Conservation (phyloP, 2,113 vertebrate species). For the Meriones unguiculatus region DNA sequence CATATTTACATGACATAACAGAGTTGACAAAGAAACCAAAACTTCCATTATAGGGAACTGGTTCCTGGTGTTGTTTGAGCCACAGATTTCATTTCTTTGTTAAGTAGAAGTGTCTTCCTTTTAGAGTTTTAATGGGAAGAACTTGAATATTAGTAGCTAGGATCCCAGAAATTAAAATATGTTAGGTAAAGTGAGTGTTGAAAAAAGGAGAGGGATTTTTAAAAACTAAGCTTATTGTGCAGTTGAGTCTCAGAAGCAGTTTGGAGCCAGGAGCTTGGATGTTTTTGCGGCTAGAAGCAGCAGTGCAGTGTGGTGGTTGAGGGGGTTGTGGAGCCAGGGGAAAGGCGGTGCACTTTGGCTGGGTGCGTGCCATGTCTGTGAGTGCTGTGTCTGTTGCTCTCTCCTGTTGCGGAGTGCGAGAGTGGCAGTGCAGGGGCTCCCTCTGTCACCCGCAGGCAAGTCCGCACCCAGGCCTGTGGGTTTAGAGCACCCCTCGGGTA, state of each 20-base stretch:
- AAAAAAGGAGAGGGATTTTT: background rate
- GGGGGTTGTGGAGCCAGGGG: background rate
- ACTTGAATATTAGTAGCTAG: background rate
- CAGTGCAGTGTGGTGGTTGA: background rate
- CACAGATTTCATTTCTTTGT: background rate
- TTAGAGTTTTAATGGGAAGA: background rate
- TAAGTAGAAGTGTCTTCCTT: background rate
- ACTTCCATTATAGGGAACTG: background rate
- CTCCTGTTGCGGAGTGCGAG: background rate
- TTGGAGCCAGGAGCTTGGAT: background rate
- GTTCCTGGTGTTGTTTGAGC: background rate
- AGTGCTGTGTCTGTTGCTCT: background rate
- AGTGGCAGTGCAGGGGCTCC: no score
- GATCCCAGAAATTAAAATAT: background rate
- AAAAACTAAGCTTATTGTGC: background rate
- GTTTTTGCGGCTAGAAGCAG: background rate
- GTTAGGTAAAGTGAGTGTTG: background rate
- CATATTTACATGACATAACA: no score
- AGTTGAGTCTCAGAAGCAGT: background rate
- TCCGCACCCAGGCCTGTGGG: background rate
- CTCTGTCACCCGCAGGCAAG: no score
- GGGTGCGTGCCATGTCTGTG: background rate
- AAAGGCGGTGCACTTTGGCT: background rate
- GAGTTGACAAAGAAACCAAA: no score
- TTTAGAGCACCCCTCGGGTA: no score